These are phyloP conservation scores for Sesamia nonagrioides DNA, from an alignment of 1,140 invertebrate species.

Conservation along the genomic window DNA sequence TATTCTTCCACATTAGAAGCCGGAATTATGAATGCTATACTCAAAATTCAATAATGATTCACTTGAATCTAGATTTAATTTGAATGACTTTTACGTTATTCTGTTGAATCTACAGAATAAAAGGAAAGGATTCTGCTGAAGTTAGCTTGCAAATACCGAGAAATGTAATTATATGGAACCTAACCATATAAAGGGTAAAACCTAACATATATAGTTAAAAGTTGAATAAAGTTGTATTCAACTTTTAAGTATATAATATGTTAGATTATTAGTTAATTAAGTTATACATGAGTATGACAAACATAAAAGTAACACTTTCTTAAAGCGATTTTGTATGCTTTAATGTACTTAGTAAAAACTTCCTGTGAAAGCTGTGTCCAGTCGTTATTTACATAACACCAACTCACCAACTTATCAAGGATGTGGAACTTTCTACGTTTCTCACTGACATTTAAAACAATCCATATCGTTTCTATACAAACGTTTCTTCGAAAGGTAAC, in stretches of 20 bases:
- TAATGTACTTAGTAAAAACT: background rate
- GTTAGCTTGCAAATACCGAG: background rate
- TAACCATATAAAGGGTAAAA: too few relatives aligned
- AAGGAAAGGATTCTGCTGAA: background rate
- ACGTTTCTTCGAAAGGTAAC: slow-evolving; percentile 7
- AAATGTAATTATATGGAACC: too few relatives aligned
- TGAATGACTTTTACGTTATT: background rate
- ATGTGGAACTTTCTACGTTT: slow-evolving; percentile 17
- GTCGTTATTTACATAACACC: background rate
- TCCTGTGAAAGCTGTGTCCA: background rate
- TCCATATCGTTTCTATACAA: slow-evolving; percentile 9
- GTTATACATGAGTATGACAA: too few relatives aligned
- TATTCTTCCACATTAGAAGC: background rate
- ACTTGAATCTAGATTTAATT: background rate
- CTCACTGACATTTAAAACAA: slow-evolving; percentile 36
- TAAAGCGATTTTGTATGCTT: too few relatives aligned
- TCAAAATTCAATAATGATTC: background rate
- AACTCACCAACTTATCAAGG: slow-evolving; percentile 3
- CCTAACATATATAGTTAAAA: too few relatives aligned
- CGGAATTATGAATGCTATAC: background rate
- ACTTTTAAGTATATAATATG: background rate
- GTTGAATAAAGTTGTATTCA: too few relatives aligned
- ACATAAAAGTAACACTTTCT: too few relatives aligned
- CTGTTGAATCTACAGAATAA: background rate
- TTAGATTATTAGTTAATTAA: too few relatives aligned